Evolutionary conservation across 2,113 vertebrate species (phyloP).

Genomic region (Archocentrus centrarchus): DNA sequence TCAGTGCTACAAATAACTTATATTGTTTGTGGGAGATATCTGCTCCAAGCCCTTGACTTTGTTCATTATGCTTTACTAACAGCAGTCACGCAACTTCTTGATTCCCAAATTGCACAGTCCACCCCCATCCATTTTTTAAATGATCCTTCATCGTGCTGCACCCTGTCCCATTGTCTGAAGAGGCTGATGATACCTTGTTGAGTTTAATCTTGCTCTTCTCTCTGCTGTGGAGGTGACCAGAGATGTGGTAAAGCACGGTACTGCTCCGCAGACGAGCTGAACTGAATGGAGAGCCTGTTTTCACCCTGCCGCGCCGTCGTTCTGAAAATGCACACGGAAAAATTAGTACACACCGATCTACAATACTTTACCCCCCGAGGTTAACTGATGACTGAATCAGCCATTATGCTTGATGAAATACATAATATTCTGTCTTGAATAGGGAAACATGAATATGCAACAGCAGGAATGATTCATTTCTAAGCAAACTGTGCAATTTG

Average conservation of each 20-base stretch:
- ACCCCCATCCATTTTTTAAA: not conserved
- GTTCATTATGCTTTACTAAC: not conserved
- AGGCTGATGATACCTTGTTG: conserved; percentile 86
- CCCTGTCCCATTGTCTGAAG: not conserved
- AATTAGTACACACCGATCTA: conserved; percentile 17
- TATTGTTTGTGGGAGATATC: not conserved
- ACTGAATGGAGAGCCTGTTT: conserved; percentile 88
- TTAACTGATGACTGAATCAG: conserved; percentile 52
- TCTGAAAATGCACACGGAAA: conserved; percentile 80
- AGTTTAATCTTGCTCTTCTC: conserved; percentile 98
- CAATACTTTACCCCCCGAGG: conserved; percentile 54
- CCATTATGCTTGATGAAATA: conserved; percentile 65
- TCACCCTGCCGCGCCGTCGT: conserved; percentile 88
- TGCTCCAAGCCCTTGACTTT: not conserved
- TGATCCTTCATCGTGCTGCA: not conserved
- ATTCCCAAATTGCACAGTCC: not conserved
- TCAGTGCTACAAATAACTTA: not conserved
- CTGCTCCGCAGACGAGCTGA: conserved; percentile 88
- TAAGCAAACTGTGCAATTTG: conserved; percentile 35
- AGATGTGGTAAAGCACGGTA: conserved; percentile 96
- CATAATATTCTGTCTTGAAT: conserved; percentile 52
- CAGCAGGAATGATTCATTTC: conserved; percentile 23
- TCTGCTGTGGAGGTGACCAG: conserved; percentile 94
- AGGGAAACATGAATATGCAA: conserved; percentile 58
- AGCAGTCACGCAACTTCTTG: conserved; percentile 9